These are phyloP conservation scores for Machimus rusticus DNA, from an alignment of 2,888 invertebrate species.

Conservation along the genomic window DNA sequence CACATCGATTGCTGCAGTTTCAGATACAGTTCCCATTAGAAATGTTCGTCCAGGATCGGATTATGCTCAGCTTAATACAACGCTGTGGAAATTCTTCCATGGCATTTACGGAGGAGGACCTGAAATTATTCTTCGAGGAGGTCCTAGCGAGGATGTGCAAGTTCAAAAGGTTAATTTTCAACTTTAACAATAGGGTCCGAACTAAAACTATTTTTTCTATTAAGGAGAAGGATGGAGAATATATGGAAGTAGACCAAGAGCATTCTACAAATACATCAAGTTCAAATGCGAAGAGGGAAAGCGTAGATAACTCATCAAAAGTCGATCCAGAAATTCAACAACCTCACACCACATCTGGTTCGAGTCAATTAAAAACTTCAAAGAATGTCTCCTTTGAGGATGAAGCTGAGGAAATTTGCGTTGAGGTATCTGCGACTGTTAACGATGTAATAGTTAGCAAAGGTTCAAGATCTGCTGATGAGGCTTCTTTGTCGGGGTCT, in stretches of 20 bases:
- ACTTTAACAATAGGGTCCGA: not conserved
- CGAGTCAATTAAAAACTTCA: constrained; percentile 30
- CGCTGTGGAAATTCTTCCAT: constrained; percentile 86
- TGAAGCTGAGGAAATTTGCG: constrained; percentile 36
- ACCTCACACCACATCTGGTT: not conserved
- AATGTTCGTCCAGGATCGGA: constrained; percentile 65
- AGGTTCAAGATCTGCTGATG: constrained; percentile 5
- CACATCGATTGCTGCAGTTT: constrained; percentile 69
- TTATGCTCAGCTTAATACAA: constrained; percentile 83
- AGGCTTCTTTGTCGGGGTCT: not conserved
- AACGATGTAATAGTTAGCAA: not conserved
- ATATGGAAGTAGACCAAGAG: constrained; percentile 45
- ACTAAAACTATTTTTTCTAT: not conserved
- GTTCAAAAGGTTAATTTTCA: not conserved
- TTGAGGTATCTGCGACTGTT: not conserved
- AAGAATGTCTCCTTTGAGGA: constrained; percentile 51
- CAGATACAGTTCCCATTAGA: constrained; percentile 58
- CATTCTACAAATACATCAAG: not conserved
- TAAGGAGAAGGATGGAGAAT: constrained; percentile 44
- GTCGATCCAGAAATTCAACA: not conserved
- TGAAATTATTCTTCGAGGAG: constrained; percentile 67
- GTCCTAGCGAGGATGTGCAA: constrained; percentile 3
- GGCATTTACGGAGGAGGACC: constrained; percentile 91
- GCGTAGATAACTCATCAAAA: not conserved
- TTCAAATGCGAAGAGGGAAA: not conserved